Evolutionary conservation across 1,140 invertebrate species (phyloP).

Genomic region (Agrypnia vestita): DNA sequence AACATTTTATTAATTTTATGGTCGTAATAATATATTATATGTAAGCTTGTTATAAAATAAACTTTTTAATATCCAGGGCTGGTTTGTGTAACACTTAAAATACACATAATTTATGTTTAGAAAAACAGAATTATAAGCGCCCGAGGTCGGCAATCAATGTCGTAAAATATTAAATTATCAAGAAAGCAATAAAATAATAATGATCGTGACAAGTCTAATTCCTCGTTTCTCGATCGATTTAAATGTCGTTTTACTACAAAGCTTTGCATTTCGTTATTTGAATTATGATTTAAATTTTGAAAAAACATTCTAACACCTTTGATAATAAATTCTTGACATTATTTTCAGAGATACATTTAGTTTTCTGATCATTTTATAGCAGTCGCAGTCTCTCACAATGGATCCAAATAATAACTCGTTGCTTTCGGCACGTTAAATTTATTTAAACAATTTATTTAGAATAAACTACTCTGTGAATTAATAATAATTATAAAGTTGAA

Average conservation of each 20-base stretch:
- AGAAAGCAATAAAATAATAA: slow-evolving; percentile 26
- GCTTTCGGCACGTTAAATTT: no score
- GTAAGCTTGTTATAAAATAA: background rate
- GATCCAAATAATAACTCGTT: no score
- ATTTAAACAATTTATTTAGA: no score
- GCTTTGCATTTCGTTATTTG: background rate
- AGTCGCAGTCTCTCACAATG: background rate
- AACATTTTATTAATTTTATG: background rate
- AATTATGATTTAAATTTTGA: slow-evolving; percentile 16
- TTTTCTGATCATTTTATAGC: slow-evolving; percentile 20
- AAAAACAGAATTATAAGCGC: background rate
- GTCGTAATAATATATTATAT: background rate
- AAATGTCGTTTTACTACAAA: slow-evolving; percentile 6
- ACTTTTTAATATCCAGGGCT: background rate
- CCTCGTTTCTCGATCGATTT: background rate
- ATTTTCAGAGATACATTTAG: slow-evolving; percentile 1
- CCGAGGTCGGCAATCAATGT: slow-evolving; percentile 13
- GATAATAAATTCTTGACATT: slow-evolving; percentile 28
- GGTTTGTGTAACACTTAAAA: slow-evolving; percentile 11
- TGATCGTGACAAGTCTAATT: background rate
- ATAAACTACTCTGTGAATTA: no score
- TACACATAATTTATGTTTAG: slow-evolving; percentile 1
- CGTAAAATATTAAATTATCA: slow-evolving; percentile 24
- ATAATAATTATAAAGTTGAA: no score
- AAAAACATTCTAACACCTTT: background rate